phyloP scores from a whole-genome alignment of 2,113 vertebrate species.

The Vidua chalybeata region DNA sequence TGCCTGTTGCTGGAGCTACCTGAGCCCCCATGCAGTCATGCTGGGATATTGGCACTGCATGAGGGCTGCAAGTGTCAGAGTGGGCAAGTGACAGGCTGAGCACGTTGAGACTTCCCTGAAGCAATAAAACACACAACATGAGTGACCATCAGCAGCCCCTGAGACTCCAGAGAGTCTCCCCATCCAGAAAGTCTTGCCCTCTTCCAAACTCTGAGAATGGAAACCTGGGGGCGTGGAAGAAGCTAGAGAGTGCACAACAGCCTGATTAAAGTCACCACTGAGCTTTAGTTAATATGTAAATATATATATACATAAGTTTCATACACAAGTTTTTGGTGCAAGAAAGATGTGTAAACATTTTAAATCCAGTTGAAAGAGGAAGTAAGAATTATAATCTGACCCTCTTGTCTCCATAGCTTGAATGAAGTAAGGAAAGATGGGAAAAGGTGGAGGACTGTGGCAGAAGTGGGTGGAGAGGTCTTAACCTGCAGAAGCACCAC shows the following conservation, averaged over 20 bases:
- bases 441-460: background rate
- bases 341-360: background rate
- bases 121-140: background rate
- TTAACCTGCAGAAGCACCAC: background rate
- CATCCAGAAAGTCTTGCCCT: fast-evolving
- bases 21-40: background rate
- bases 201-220: background rate
- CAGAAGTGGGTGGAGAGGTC: background rate
- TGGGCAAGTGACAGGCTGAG: fast-evolving
- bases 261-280: background rate
- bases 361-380: background rate
- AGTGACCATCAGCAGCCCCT: background rate
- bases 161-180: background rate
- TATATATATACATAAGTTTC: background rate
- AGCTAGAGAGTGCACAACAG: background rate
- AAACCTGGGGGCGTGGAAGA: background rate
- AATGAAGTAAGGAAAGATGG: background rate
- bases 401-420: background rate
- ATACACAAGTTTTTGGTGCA: background rate
- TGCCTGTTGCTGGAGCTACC: background rate
- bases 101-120: background rate
- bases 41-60: background rate
- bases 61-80: background rate
- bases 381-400: background rate
- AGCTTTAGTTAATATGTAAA: background rate